Percentiles rank a stretch among this genome's conserved stretches.
phyloP scores from a whole-genome alignment of 2,888 invertebrate species.

The Noctua comes region DNA sequence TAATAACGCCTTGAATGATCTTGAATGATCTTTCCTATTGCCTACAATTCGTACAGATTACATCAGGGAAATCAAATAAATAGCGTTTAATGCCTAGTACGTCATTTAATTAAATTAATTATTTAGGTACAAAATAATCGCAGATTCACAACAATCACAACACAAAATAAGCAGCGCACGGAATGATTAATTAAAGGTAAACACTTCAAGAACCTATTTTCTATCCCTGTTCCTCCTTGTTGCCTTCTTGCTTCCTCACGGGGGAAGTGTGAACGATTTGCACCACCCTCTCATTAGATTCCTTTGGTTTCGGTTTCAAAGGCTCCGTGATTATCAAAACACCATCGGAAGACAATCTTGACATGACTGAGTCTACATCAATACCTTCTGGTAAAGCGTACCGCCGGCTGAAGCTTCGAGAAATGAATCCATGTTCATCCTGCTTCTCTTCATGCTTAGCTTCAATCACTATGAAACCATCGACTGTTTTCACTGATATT shows the following conservation, averaged over 20 bases:
- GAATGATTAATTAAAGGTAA: slow-evolving; percentile 20
- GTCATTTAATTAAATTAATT: slow-evolving; percentile 51
- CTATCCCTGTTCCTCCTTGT: slow-evolving; percentile 52
- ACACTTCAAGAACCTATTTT: slow-evolving; percentile 1
- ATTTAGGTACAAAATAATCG: slow-evolving; percentile 9
- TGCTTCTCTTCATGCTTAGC: slow-evolving; percentile 95
- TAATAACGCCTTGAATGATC: no score
- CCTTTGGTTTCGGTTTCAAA: slow-evolving; percentile 82
- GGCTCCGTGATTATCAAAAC: slow-evolving; percentile 93
- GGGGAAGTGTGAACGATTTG: slow-evolving; percentile 93
- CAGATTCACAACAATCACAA: slow-evolving; percentile 24
- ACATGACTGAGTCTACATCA: slow-evolving; percentile 92
- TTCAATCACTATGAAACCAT: slow-evolving; percentile 92
- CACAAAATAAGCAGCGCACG: slow-evolving; percentile 10
- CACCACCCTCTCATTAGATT: slow-evolving; percentile 90
- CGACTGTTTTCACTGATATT: slow-evolving; percentile 93
- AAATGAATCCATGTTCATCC: slow-evolving; percentile 94
- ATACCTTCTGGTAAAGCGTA: slow-evolving; percentile 91
- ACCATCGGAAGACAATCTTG: slow-evolving; percentile 94
- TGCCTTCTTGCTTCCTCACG: slow-evolving; percentile 83
- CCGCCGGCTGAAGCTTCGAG: slow-evolving; percentile 93
- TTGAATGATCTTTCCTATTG: no score
- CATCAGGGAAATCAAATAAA: slow-evolving; percentile 26
- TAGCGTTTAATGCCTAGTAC: slow-evolving; percentile 44
- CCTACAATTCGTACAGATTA: neutral